phyloP scores from a whole-genome alignment of 2,797 vertebrate genomes.

The Zalophus californianus region DNA sequence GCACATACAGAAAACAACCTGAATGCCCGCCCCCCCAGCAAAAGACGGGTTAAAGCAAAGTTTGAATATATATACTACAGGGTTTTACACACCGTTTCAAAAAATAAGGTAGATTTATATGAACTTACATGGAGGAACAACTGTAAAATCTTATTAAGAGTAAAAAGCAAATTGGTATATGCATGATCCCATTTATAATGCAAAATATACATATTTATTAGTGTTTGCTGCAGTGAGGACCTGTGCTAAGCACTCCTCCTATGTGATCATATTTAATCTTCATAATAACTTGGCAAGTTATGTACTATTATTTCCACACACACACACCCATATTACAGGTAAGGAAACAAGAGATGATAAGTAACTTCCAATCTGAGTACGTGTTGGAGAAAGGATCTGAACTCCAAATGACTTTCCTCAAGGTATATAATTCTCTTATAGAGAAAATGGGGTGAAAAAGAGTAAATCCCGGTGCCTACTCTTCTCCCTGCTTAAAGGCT shows the following conservation, averaged over 20 bases:
- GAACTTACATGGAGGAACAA: background rate
- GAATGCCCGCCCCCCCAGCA: background rate
- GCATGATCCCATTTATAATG: slow-evolving; percentile 33
- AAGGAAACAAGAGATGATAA: slow-evolving; percentile 43
- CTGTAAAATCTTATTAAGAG: slow-evolving; percentile 25
- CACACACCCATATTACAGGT: background rate
- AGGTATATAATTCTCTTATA: slow-evolving; percentile 47
- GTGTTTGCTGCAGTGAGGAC: slow-evolving; percentile 17
- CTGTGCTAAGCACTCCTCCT: background rate
- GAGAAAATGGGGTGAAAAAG: slow-evolving; percentile 48
- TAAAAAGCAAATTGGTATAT: slow-evolving; percentile 47
- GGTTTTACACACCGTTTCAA: slow-evolving; percentile 23
- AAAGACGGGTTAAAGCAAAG: slow-evolving; percentile 40
- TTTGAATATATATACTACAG: background rate
- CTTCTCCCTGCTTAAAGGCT: background rate
- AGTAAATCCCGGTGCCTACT: slow-evolving; percentile 19
- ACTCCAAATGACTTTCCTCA: background rate
- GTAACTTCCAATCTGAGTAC: slow-evolving; percentile 44
- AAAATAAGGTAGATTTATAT: slow-evolving; percentile 41
- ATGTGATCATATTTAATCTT: slow-evolving; percentile 59
- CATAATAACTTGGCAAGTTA: slow-evolving; percentile 64
- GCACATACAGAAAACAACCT: background rate
- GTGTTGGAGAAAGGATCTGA: slow-evolving; percentile 35
- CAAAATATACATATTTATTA: slow-evolving; percentile 45
- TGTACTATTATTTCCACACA: background rate